A percentile compares a stretch with the other conserved stretches of the same genome.
These are phyloP conservation scores for Hafferia zeledoni DNA, from an alignment of 2,797 vertebrate genomes.

Conservation along the genomic window DNA sequence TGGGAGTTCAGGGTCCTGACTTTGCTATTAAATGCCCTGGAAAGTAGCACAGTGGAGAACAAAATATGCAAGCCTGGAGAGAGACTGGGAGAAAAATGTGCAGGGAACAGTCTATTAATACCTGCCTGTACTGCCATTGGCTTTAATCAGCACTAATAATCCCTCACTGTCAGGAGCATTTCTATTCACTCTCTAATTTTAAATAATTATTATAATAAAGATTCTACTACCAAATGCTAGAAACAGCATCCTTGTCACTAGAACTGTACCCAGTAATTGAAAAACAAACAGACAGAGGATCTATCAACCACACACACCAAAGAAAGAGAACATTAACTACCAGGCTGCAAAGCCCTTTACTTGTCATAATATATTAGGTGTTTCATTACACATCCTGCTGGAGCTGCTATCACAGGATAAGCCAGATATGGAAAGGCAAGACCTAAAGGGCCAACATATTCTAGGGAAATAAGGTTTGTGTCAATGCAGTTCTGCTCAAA, in stretches of 20 bases:
- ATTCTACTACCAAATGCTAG: not conserved
- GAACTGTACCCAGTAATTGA: not conserved
- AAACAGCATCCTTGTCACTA: not conserved
- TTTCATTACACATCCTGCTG: not conserved
- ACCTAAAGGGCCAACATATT: not conserved
- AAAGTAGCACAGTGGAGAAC: not conserved
- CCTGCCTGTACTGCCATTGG: not conserved
- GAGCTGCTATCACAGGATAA: not conserved
- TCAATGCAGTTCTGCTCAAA: not conserved
- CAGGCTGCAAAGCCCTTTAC: not conserved
- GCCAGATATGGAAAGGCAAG: not conserved
- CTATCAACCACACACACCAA: not conserved
- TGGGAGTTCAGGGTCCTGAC: not conserved
- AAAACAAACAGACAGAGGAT: not conserved
- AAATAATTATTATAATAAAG: constrained; percentile 56
- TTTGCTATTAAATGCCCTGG: not conserved
- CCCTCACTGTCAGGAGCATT: constrained; percentile 35
- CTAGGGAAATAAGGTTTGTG: not conserved
- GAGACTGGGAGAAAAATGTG: not conserved
- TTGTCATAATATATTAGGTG: not conserved
- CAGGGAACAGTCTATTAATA: constrained; percentile 13
- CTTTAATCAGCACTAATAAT: constrained; percentile 44
- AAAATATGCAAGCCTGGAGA: not conserved
- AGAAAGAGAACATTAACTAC: not conserved
- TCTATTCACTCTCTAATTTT: constrained; percentile 25